Evolutionary conservation across 1,140 invertebrate genomes (phyloP), one percentile per base, ranked within the genome.

Genomic region (Apocrypta bakeri): DNA sequence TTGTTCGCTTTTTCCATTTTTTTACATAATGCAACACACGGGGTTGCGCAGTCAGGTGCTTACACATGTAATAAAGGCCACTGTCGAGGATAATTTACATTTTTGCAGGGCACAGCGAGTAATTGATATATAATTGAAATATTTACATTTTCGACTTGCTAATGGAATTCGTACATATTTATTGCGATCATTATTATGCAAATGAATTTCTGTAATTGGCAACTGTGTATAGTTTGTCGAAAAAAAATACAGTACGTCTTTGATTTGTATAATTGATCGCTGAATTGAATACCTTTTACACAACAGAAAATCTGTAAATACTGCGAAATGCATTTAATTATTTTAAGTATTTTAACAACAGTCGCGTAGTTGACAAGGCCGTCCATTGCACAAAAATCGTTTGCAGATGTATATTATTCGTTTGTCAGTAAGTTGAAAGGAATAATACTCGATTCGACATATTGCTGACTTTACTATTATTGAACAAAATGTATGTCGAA

Each of bases 401-500:
- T n/a, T n/a, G n/a, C n/a, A n/a, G n/a, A n/a, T n/a, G n/a, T n/a
- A n/a, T n/a, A n/a, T n/a, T n/a, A n/a, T n/a, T n/a, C n/a, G n/a
- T n/a, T n/a, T n/a, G n/a, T n/a, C n/a, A n/a, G n/a, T n/a, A n/a
- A n/a, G n/a, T n/a, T n/a, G n/a, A n/a, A n/a, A n/a, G n/a, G n/a
- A 68, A 31, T 48, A 9, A 68, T 72, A 72, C 61, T 72, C 12
- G n/a, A 66, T 48, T 11, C 9, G 37, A 11, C 79, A 81, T 74
- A 81, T 74, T 74, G 79, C 79, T 81, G 56, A 81, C 56, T 81
- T n/a, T 81, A 81, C 56, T 81, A 81, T 66, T 81, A 81, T 81
- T 64, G 71, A 74, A 66, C 71, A 31, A 73, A 74, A 81, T 74
- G 69, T 29, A 81, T 69, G 56, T 81, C 27, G 33, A 31, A 74